Base-by-base conservation (phyloP, 2,888 invertebrate species). In the Yponomeuta malinellus region DNA sequence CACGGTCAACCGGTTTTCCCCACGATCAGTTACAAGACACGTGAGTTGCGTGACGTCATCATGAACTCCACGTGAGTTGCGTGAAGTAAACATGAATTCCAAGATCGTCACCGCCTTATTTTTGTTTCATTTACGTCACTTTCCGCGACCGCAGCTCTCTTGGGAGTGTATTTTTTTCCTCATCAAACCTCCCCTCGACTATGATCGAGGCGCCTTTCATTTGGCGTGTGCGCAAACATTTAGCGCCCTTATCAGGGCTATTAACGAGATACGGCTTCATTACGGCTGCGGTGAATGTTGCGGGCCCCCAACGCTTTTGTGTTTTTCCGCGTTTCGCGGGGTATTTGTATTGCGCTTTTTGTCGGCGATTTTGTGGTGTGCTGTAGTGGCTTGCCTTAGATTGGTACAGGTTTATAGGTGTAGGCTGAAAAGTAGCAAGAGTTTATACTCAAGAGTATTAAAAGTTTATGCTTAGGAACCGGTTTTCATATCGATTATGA, bases 201-300 rank as follows among this genome's bases (percentile, higher is more conserved):
- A 90, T 89, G 91, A 90, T 89, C 88, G 85, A 81, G 81, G 76
- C 87, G 86, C 87, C 90, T 91, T 91, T 91, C 90, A 90, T 91
- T 90, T 90, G 89, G 91, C 90, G 90, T 90, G 91, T 88, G 88
- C 89, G 83, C 91, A 89, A 90, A 90, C 92, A 92, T 92, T 91
- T 89, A 88, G 86, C 87, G 79, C 83, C 86, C 90, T 92, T 92
- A 92, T 91, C 92, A 85, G 78, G 79, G 80, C 90, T 85, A 90
- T 91, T 92, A 91, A 87, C 73, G 48, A 89, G 89, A 90, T 90
- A 91, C 86, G 89, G 90, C 91, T 92, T 91, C 92, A 92, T 92
- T 92, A 90, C 77, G 81, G 75, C 74, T 74, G 72, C 77, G 77
- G 77, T 59, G 79, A 82, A 81, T 79, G 79, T 81, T 78, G 78